These are phyloP conservation scores for Acanthosepion esculentum DNA, from an alignment of 2,888 invertebrate species.

Conservation along the genomic window DNA sequence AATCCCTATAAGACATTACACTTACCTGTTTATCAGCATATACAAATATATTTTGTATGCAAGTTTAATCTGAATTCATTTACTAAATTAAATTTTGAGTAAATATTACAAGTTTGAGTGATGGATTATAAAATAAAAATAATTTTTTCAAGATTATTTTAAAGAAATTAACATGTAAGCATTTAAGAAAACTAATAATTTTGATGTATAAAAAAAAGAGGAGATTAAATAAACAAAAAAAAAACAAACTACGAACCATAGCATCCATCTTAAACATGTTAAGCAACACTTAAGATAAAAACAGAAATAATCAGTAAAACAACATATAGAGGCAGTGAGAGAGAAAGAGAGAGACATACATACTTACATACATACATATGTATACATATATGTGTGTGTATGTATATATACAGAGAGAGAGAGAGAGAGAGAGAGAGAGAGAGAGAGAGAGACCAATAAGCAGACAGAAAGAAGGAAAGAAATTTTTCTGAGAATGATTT, in stretches of 20 bases:
- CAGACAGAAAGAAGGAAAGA: neutral
- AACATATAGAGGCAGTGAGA: neutral
- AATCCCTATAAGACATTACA: neutral
- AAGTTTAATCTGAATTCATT: no score
- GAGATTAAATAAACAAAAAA: neutral
- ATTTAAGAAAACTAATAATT: neutral
- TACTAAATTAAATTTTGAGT: no score
- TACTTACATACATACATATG: no score
- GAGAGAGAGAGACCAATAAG: neutral
- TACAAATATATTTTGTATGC: neutral
- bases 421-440: neutral
- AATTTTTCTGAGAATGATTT: neutral
- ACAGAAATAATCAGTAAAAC: neutral
- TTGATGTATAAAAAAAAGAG: neutral
- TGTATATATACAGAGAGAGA: neutral
- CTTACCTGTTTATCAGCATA: neutral
- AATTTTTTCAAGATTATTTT: neutral
- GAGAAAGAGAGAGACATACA: neutral
- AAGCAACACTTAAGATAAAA: neutral
- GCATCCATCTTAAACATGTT: neutral
- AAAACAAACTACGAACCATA: neutral
- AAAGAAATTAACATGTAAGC: neutral
- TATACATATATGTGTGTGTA: no score
- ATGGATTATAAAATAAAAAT: neutral
- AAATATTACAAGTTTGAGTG: neutral